Evolutionary conservation across 2,113 vertebrate genomes (phyloP).

Genomic region (Pitta sordida): DNA sequence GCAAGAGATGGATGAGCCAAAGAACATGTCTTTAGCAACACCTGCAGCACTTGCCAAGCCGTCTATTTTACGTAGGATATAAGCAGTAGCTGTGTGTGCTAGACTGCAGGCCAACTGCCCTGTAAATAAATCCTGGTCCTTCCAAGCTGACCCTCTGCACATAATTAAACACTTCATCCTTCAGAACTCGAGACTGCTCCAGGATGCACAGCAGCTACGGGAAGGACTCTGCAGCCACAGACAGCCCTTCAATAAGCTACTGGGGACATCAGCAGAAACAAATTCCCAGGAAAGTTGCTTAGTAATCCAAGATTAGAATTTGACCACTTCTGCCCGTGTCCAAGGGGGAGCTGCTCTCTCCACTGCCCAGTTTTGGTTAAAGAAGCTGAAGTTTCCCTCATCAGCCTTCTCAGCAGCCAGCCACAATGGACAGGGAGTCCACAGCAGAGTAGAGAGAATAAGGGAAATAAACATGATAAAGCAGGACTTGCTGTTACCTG

Average conservation of each 20-base stretch:
- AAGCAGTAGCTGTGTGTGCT: conserved; percentile 14
- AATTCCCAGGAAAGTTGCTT: not conserved
- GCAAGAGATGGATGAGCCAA: conserved; percentile 50
- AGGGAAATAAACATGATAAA: not conserved
- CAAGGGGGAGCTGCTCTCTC: not conserved
- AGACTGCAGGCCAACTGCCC: not conserved
- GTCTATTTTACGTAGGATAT: conserved; percentile 27
- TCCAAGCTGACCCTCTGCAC: not conserved
- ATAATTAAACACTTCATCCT: conserved; percentile 44
- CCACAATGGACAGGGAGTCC: not conserved
- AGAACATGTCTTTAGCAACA: conserved; percentile 51
- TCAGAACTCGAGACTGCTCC: not conserved
- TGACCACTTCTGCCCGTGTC: not conserved
- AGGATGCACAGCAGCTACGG: not conserved
- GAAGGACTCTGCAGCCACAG: not conserved
- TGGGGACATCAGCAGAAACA: not conserved
- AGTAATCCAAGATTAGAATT: not conserved
- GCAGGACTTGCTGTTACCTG: not conserved
- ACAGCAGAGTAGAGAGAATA: not conserved
- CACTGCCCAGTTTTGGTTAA: not conserved
- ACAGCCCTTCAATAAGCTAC: not conserved
- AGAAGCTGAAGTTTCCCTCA: not conserved
- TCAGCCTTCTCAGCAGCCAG: not conserved
- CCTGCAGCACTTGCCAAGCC: conserved; percentile 33
- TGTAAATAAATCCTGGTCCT: conserved; percentile 43